These are phyloP conservation scores for Heterocephalus glaber DNA, from an alignment of 2,113 vertebrate species.

Conservation along the genomic window DNA sequence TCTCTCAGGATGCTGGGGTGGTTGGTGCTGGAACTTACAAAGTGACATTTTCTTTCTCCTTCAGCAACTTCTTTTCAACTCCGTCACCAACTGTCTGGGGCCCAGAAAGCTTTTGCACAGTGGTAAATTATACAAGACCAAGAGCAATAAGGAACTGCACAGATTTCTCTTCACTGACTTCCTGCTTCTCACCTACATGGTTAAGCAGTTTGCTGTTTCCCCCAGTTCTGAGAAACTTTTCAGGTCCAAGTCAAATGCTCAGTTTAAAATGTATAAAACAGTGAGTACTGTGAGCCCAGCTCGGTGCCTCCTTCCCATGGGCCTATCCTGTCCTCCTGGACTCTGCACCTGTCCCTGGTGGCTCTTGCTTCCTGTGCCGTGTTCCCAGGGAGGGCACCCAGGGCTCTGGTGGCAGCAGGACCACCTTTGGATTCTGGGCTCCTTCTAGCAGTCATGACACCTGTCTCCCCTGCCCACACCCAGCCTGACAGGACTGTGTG, in stretches of 20 bases:
- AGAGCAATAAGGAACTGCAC: constrained; percentile 96
- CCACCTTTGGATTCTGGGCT: too few relatives aligned
- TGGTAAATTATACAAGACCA: constrained; percentile 93
- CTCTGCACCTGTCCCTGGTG: neutral
- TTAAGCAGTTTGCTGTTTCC: constrained; percentile 91
- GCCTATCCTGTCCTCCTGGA: rapidly evolving
- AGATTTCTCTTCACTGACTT: constrained; percentile 98
- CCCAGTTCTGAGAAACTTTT: constrained; percentile 92
- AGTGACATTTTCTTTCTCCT: constrained; percentile 51
- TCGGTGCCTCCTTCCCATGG: too few relatives aligned
- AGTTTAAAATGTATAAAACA: constrained; percentile 97
- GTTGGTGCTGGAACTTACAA: neutral
- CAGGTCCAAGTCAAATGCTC: constrained; percentile 92
- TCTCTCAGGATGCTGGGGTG: neutral
- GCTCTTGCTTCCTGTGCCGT: neutral
- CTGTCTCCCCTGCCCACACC: too few relatives aligned
- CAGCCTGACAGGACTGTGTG: too few relatives aligned
- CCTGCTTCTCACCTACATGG: constrained; percentile 95
- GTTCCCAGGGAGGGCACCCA: neutral
- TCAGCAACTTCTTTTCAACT: constrained; percentile 96
- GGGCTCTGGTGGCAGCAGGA: too few relatives aligned
- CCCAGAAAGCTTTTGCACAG: constrained; percentile 97
- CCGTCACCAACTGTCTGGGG: constrained; percentile 97
- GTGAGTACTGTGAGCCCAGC: constrained; percentile 81
- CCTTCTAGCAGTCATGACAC: too few relatives aligned